phyloP scores from a whole-genome alignment of 2,797 vertebrate genomes.

The Setipinna tenuifilis region DNA sequence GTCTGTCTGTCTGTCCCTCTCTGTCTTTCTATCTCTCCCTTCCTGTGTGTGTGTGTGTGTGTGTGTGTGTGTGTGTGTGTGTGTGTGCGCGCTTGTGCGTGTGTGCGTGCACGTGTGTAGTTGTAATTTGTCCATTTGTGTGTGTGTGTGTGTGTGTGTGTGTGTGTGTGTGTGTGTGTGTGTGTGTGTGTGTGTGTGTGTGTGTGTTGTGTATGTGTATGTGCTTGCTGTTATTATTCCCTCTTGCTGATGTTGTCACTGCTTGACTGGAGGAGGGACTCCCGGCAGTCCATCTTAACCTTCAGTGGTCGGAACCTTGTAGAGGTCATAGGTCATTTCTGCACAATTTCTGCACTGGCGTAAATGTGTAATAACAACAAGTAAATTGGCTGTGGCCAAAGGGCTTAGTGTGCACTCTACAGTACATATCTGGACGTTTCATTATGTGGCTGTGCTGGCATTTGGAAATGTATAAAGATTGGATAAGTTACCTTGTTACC shows the following conservation, averaged over 20 bases:
- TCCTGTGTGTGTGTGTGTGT: no score
- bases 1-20: constrained; percentile 33
- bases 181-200: constrained; percentile 35
- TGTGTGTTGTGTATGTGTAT: background rate
- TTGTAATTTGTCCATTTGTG: no score
- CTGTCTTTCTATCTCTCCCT: no score
- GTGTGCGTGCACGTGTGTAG: no score
- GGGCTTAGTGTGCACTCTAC: background rate
- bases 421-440: background rate
- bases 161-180: background rate
- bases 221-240: background rate
- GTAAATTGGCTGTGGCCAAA: background rate
- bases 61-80: no score
- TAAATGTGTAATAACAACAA: background rate
- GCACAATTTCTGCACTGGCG: background rate
- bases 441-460: background rate
- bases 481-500: background rate
- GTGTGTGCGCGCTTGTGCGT: no score
- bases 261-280: background rate
- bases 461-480: background rate
- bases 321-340: background rate
- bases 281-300: background rate
- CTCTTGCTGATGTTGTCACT: background rate
- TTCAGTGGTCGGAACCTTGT: background rate
- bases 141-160: background rate